Base-by-base conservation (phyloP, 2,797 vertebrate genomes). In the Bovichtus diacanthus region DNA sequence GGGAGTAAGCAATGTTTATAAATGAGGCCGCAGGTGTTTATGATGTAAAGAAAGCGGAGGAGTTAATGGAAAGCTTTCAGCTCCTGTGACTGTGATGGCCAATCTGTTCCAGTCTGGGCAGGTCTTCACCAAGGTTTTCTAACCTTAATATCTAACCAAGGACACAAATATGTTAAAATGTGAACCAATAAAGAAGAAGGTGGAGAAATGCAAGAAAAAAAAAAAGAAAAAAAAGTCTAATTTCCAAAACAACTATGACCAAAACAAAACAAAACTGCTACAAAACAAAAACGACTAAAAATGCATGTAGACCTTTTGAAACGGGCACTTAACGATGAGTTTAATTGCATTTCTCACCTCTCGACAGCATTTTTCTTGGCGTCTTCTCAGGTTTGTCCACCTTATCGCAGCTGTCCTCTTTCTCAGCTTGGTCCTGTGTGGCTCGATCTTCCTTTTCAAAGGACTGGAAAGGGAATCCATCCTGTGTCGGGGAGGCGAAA, bases 391-490 rank as follows among this genome's bases (percentile, higher is more conserved):
- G 79, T 82, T 92, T 92, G 54, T 93, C 91, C 72, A 39, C 76
- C 76, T 92, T 92, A 81, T 92, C 69, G 34, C 73, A 62, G 83
- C 69, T 6, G 34, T 86, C 77, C 31, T 92, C 92, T 81, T 88
- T 92, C 73, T 92, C 88, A 1, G 85, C 83, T 39, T 84, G 89
- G 31, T 92, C 88, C 78, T 86, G 88, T 0, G 70, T 6, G 4
- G 81, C 82, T 62, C 64, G 76, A 25, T 93, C 90, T 55, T 92
- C 92, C 50, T 92, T 90, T 68, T 93, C 91, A 50, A 81, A 81
- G 23, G 88, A 69, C 66, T 83, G 85, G 39, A 82, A 85, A 21
- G 76, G 81, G 62, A 89, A 88, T 86, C 78, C 92, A 80, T 93
- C 90, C 93, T 94, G 84, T 80, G n/a, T 25, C 8, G 9, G 46